These are phyloP conservation scores for Teinopalpus imperialis DNA, from an alignment of 2,888 invertebrate species.

Conservation along the genomic window DNA sequence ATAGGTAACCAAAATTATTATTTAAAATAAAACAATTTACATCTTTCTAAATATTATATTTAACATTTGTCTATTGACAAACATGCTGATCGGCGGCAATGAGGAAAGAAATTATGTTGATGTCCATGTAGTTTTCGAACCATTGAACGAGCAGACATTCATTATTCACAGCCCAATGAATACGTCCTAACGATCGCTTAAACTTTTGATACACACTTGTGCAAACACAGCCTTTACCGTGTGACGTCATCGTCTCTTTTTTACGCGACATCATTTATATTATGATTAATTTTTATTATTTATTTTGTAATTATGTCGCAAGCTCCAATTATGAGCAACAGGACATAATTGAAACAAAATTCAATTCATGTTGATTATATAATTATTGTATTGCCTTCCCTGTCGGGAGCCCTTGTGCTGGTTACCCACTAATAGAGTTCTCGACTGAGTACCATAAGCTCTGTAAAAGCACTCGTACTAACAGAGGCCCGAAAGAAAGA, in stretches of 20 bases:
- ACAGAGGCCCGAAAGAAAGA: too few relatives aligned
- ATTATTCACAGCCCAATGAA: conserved; percentile 51
- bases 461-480: too few relatives aligned
- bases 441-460: too few relatives aligned
- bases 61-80: conserved; percentile 1
- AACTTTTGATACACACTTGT: conserved; percentile 40
- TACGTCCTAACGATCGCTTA: conserved; percentile 44
- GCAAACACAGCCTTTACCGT: conserved; percentile 45
- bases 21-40: not conserved
- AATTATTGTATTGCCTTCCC: too few relatives aligned
- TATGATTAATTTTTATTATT: too few relatives aligned
- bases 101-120: conserved; percentile 43
- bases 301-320: too few relatives aligned
- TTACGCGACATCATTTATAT: too few relatives aligned
- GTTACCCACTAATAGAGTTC: too few relatives aligned
- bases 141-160: conserved; percentile 37
- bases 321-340: too few relatives aligned
- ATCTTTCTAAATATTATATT: not conserved
- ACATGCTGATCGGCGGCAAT: not conserved
- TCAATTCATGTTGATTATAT: too few relatives aligned
- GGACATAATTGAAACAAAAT: too few relatives aligned
- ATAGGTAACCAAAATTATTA: not conserved
- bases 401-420: too few relatives aligned
- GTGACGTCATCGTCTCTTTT: not conserved
- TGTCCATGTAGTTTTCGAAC: conserved; percentile 40